Base-by-base conservation (phyloP, 1,140 invertebrate species). In the Agrilus planipennis region DNA sequence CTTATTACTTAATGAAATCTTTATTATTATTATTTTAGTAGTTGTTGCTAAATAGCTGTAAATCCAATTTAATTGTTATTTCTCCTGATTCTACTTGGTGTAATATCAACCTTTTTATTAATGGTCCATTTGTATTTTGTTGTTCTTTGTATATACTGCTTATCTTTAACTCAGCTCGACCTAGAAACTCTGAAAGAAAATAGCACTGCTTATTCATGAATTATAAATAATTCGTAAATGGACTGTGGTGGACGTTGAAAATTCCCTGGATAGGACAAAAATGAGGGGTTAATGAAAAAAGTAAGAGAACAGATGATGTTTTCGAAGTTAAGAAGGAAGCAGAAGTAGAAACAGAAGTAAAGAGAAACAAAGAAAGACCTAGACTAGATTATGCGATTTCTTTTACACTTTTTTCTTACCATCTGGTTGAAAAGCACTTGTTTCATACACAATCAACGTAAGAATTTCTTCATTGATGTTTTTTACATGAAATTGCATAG, bases 401-500 rank as follows among this genome's bases (percentile, higher is more conserved):
- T n/a, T n/a, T n/a, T n/a, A n/a, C n/a, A n/a, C n/a, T n/a, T n/a
- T n/a, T n/a, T n/a, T 31, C 50, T 64, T 59, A 87, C 82, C 81
- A 64, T 87, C 81, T 12, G 84, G 83, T 46, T 77, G 77, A 53
- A 81, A 88, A 30, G 79, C 69, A 51, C 82, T 81, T 54, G 79
- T 76, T 53, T 85, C 81, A 55, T 77, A 83, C n/a, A 86, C 81
- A 11, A 77, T 79, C 35, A 89, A 74, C 48, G 77, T 81, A 5
- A 89, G 65, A 10, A 81, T 75, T 59, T 88, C 84, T 55, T 82
- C 73, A 7, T 75, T 53, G 3, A 86, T 53, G 59, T 84, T 77
- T 52, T 79, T 77, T 14, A 87, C 72, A 44, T 79, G 72, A 60
- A 89, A 87, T 62, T 87, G 83, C 83, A 88, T 87, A n/a, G 79